Evolutionary conservation across 1,140 invertebrate species (phyloP).

Genomic region (Bombus sylvicola): DNA sequence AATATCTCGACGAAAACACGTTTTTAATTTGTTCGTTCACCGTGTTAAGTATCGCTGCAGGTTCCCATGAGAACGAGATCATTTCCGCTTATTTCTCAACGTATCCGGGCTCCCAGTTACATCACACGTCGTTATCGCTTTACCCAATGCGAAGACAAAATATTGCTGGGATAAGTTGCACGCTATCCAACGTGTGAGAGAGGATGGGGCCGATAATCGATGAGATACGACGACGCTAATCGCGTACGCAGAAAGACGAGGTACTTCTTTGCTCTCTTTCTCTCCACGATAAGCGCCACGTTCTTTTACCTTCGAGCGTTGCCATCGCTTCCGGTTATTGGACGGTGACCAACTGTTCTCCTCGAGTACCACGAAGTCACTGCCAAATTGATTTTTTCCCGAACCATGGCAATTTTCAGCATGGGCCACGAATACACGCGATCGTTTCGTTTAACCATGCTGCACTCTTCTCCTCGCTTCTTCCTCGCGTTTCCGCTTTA

Average conservation of each 20-base stretch:
- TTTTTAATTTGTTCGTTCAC: not conserved
- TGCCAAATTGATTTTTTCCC: slow-evolving; percentile 21
- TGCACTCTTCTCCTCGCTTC: not conserved
- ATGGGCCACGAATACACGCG: not conserved
- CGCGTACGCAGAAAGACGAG: not conserved
- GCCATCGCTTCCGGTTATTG: slow-evolving; percentile 3
- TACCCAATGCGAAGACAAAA: not conserved
- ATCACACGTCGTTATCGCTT: not conserved
- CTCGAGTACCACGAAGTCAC: not conserved
- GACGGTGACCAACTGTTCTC: slow-evolving; percentile 23
- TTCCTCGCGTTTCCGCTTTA: not conserved
- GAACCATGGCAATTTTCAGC: not conserved
- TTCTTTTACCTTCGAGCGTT: not conserved
- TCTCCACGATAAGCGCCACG: not conserved
- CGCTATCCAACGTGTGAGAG: not conserved
- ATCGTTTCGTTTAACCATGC: not conserved
- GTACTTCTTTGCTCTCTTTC: not conserved
- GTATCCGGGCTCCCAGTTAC: not conserved
- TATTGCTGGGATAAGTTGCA: not conserved
- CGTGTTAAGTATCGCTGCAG: not conserved
- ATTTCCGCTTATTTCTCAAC: not conserved
- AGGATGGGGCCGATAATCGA: not conserved
- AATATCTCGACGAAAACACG: not conserved
- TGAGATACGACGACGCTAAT: slow-evolving; percentile 2
- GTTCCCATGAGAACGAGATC: not conserved